Evolutionary conservation across 2,797 vertebrate species (phyloP).

Genomic region (Lagorchestes hirsutus): DNA sequence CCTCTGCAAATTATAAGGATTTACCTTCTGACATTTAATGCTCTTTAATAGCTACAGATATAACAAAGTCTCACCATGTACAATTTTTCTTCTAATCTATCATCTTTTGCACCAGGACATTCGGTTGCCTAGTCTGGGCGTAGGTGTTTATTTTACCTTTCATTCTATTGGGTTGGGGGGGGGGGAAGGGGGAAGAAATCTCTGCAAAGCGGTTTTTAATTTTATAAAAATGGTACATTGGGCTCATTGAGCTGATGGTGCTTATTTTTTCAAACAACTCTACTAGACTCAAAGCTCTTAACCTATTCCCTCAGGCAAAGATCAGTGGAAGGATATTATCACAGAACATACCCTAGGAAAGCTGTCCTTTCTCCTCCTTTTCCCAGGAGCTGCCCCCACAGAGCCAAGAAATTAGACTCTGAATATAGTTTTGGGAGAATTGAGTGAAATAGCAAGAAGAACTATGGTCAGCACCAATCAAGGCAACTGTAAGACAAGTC

Average conservation of each 20-base stretch:
- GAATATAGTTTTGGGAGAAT: background rate
- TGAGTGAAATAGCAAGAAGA: constrained; percentile 1
- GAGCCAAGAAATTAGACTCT: constrained; percentile 13
- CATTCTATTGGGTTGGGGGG: background rate
- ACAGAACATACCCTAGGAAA: background rate
- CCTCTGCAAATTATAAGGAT: constrained; percentile 30
- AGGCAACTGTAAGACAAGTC: background rate
- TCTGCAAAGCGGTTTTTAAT: background rate
- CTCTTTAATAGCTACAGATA: constrained; percentile 12
- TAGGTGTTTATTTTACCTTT: background rate
- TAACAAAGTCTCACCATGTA: background rate
- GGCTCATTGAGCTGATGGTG: background rate
- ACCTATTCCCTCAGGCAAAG: background rate
- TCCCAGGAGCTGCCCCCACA: background rate
- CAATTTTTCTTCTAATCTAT: background rate
- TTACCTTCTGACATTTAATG: constrained; percentile 33
- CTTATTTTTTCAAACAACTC: background rate
- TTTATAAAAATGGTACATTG: constrained; percentile 42
- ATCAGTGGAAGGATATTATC: background rate
- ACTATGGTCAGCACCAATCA: background rate
- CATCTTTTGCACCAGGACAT: background rate
- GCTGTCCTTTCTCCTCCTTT: background rate
- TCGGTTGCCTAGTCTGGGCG: background rate
- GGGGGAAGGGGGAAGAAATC: background rate
- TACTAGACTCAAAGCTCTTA: background rate